A percentile compares a stretch with the other conserved stretches of the same genome.
These are phyloP conservation scores for Bombylius major DNA, from an alignment of 2,888 invertebrate species.

Conservation along the genomic window DNA sequence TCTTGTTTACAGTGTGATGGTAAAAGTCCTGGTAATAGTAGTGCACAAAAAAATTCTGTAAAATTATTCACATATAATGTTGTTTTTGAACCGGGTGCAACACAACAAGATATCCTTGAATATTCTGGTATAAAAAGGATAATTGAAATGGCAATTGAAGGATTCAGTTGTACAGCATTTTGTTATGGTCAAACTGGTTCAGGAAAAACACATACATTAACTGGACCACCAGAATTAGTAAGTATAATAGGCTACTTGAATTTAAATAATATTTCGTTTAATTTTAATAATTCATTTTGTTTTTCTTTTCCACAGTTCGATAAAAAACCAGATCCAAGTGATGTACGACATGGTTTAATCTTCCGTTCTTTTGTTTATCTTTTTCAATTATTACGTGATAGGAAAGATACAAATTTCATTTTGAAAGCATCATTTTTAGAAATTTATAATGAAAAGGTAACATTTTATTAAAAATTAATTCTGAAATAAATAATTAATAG, in stretches of 20 bases:
- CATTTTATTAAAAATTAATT: slow-evolving; percentile 11
- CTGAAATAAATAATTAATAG: no score
- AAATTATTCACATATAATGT: slow-evolving; percentile 91
- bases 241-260: slow-evolving; percentile 21
- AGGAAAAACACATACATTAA: slow-evolving; percentile 91
- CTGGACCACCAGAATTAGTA: slow-evolving; percentile 80
- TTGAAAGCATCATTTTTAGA: slow-evolving; percentile 88
- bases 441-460: slow-evolving; percentile 93
- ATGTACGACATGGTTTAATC: slow-evolving; percentile 72
- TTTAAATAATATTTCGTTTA: neutral
- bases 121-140: slow-evolving; percentile 82
- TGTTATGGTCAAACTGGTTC: slow-evolving; percentile 96
- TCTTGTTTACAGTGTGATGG: slow-evolving; percentile 36
- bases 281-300: slow-evolving; percentile 1
- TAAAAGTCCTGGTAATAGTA: slow-evolving; percentile 36
- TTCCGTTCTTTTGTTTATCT: slow-evolving; percentile 84
- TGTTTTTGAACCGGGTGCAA: slow-evolving; percentile 84
- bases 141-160: slow-evolving; percentile 88
- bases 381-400: slow-evolving; percentile 66
- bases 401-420: slow-evolving; percentile 65
- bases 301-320: slow-evolving; percentile 42
- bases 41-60: slow-evolving; percentile 49
- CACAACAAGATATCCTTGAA: slow-evolving; percentile 68
- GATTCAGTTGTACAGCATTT: slow-evolving; percentile 86
- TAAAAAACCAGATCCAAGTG: slow-evolving; percentile 49